Base-by-base conservation (phyloP, 2,113 vertebrate genomes). In the Nannospalax galili region DNA sequence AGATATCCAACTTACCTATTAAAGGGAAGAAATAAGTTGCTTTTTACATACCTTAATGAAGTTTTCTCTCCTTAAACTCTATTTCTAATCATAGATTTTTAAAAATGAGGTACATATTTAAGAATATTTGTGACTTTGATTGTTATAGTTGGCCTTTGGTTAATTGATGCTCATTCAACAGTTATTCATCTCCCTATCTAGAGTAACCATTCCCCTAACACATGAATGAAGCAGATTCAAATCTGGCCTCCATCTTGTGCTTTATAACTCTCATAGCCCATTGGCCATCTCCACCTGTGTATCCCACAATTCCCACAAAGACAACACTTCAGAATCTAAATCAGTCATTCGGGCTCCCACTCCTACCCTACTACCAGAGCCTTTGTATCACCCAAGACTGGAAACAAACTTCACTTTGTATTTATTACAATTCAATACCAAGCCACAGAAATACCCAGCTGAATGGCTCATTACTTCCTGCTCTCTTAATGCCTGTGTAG, bases 21-120 rank as follows among this genome's bases (percentile, higher is more conserved):
- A 90, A 64, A 92, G 60, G n/a, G 45, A 84, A 92, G 79, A 92
- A 67, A 35, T 22, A 73, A 42, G 45, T 58, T 93, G n/a, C 92
- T 52, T 91, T 86, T 80, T 58, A 19, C 15, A 89, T 45, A 60
- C 26, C 26, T 52, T 45, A 24, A 67, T 70, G 52, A 78, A 48
- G 28, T 19, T 58, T 62, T 90, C 86, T 70, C 64, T 4, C 40
- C 77, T 81, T 72, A 35, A 88, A 78, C 15, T 62, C 56, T 81
- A 0, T 82, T 79, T 28, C 72, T n/a, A 80, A 84, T 87, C 60
- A 37, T 56, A 32, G 9, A 72, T 80, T 90, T 92, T 26, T 65
- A 67, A 58, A 9, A 87, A 88, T 20, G 22, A 84, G 65, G 24
- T 70, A 26, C 16, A 69, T 91, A 37, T 85, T 88, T 93, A 81